These are phyloP conservation scores for Cacoxenus indagator DNA, from an alignment of 2,888 invertebrate species.

Conservation along the genomic window DNA sequence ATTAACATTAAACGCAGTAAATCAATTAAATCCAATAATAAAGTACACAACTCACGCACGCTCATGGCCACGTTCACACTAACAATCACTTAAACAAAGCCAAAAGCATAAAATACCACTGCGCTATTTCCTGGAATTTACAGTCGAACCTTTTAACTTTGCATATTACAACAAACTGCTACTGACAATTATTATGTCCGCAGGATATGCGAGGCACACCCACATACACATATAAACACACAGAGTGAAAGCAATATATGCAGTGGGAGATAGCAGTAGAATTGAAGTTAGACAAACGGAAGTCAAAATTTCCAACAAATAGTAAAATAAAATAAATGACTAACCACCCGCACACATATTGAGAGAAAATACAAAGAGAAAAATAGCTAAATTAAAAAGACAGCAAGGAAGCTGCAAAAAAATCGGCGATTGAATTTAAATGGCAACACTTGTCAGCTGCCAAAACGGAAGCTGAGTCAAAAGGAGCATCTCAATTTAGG, in stretches of 20 bases:
- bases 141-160: constrained; percentile 19
- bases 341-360: not conserved
- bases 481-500: constrained; percentile 3
- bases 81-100: constrained; percentile 16
- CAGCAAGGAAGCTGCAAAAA: constrained; percentile 55
- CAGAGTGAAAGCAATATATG: constrained; percentile 19
- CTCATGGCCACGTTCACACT: not conserved
- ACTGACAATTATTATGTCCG: constrained; percentile 63
- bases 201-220: constrained; percentile 42
- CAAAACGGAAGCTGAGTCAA: constrained; percentile 18
- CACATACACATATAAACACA: constrained; percentile 22
- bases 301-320: constrained; percentile 16
- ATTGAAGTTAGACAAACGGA: constrained; percentile 35
- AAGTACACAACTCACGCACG: not conserved
- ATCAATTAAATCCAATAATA: constrained; percentile 16
- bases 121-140: constrained; percentile 17
- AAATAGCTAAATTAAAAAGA: constrained; percentile 55
- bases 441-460: constrained; percentile 46
- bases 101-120: constrained; percentile 17
- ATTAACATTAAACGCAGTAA: not conserved
- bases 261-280: constrained; percentile 38
- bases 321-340: constrained; percentile 8
- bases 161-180: constrained; percentile 39
- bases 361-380: not conserved
- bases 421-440: constrained; percentile 59